Percentiles rank a stretch among this genome's conserved stretches.
Conservation (phyloP, 2,888 invertebrate species). For the Dioctria linearis region DNA sequence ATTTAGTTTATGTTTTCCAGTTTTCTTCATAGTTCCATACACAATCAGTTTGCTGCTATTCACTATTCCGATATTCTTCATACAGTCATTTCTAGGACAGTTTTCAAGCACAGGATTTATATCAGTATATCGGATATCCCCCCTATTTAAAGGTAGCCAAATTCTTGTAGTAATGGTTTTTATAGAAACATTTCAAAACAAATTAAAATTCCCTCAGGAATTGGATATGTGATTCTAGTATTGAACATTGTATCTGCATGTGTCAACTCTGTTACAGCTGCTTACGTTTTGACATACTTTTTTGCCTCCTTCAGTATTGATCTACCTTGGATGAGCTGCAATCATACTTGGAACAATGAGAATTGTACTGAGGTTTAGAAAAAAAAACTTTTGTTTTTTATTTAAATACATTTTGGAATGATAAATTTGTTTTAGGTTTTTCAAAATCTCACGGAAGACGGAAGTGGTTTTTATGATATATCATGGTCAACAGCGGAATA, state of each 20-base stretch:
- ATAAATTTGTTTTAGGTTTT: slow-evolving; percentile 5
- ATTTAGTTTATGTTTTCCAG: slow-evolving; percentile 59
- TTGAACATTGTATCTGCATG: slow-evolving; percentile 85
- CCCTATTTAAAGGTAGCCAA: slow-evolving; percentile 86
- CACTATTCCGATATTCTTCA: slow-evolving; percentile 87
- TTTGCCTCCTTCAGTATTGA: slow-evolving; percentile 78
- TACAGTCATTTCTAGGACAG: slow-evolving; percentile 91
- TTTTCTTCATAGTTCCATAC: slow-evolving; percentile 63
- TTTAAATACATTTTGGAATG: neutral
- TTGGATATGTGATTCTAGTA: slow-evolving; percentile 87
- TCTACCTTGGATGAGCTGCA: slow-evolving; percentile 86
- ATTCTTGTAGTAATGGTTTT: neutral
- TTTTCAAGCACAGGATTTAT: slow-evolving; percentile 87
- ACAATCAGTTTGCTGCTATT: slow-evolving; percentile 81
- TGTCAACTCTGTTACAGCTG: slow-evolving; percentile 87
- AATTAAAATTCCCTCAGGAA: slow-evolving; percentile 74
- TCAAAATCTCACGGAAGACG: slow-evolving; percentile 59
- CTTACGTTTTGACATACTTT: slow-evolving; percentile 88
- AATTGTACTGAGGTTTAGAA: slow-evolving; percentile 72
- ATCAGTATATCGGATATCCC: slow-evolving; percentile 84
- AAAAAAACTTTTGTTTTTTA: neutral
- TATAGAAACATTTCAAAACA: neutral
- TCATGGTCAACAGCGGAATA: slow-evolving; percentile 65
- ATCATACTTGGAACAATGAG: slow-evolving; percentile 86
- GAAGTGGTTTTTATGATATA: neutral